Evolutionary conservation across 2,113 vertebrate species (phyloP).

Genomic region (Neodontobutis hainanensis): DNA sequence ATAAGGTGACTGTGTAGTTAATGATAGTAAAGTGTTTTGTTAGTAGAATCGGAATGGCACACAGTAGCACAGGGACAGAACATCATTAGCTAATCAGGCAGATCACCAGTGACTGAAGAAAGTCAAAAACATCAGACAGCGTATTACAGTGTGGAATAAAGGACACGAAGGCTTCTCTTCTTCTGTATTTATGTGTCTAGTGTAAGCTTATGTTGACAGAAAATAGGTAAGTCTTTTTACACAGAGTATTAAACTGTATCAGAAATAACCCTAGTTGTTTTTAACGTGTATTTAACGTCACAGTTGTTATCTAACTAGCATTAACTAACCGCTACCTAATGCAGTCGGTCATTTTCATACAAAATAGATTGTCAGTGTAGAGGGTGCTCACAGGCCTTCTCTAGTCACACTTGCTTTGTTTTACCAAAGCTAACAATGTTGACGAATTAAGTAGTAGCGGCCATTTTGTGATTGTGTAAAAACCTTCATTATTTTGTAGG

Average conservation of each 20-base stretch:
- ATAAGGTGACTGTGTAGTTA: not conserved
- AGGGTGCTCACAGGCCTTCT: too few relatives aligned
- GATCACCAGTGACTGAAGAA: slow-evolving; percentile 29
- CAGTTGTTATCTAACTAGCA: too few relatives aligned
- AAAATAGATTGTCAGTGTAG: too few relatives aligned
- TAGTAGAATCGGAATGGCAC: slow-evolving; percentile 18
- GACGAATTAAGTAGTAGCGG: too few relatives aligned
- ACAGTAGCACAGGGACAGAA: not conserved
- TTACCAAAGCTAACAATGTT: not conserved
- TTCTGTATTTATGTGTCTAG: slow-evolving; percentile 21
- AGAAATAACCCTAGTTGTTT: too few relatives aligned
- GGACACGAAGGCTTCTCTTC: slow-evolving; percentile 10
- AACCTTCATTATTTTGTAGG: too few relatives aligned
- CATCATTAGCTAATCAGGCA: slow-evolving; percentile 22
- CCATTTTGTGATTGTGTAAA: too few relatives aligned
- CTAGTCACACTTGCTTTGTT: not conserved
- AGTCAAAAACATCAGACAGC: slow-evolving; percentile 1
- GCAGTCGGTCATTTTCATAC: too few relatives aligned
- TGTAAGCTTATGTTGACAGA: slow-evolving; percentile 79
- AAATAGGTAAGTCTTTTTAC: slow-evolving; percentile 72
- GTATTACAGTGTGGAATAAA: slow-evolving; percentile 3
- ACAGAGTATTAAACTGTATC: too few relatives aligned
- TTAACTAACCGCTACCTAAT: too few relatives aligned
- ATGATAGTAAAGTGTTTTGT: not conserved
- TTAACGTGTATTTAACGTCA: too few relatives aligned